Base-by-base conservation (phyloP, 2,888 invertebrate genomes). In the Ormyrus thymus region DNA sequence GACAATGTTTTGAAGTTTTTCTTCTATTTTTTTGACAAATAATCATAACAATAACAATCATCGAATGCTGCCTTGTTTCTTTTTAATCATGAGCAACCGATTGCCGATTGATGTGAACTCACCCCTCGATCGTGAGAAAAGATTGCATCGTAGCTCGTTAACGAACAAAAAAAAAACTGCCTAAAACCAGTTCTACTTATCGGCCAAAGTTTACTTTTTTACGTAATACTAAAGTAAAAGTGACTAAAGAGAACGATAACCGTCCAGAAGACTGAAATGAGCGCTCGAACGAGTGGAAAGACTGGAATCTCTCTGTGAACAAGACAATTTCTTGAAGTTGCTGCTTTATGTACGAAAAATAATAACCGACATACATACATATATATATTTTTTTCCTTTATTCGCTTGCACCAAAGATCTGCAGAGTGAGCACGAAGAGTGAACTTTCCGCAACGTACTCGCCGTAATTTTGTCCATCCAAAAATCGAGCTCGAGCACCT, bases 141-240 rank as follows among this genome's bases (percentile, higher is more conserved):
- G 13, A 53, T 68, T 55, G 29, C 55, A 13, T 58, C 61, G 0
- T 50, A 45, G 56, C 9, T 58, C 46, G 65, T 65, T 59, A 64
- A 65, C 15, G n/a, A 53, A 74, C 3, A 2, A 66, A 61, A 8
- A n/a, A 7, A 61, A 71, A 56, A 78, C 71, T 79, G 65, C 70
- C 58, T 70, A 61, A 70, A 79, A 61, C 51, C 70, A 79, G 66
- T 79, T 79, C 7, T 65, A 64, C 43, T 64, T 62, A 46, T 68
- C 55, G 10, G 8, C 29, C 7, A 13, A 29, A 13, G 6, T 48
- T 55, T 15, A 1, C 43, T 46, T 56, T 48, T 46, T 58, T 58
- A 15, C 62, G 62, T n/a, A 62, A 62, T 11, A 11, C 66, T 7
- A 6, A 11, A n/a, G 43, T 15, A 66, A 43, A 66, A 53, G 29